phyloP scores from a whole-genome alignment of 2,113 vertebrate species.

The Cyphomyrus discorhynchus region DNA sequence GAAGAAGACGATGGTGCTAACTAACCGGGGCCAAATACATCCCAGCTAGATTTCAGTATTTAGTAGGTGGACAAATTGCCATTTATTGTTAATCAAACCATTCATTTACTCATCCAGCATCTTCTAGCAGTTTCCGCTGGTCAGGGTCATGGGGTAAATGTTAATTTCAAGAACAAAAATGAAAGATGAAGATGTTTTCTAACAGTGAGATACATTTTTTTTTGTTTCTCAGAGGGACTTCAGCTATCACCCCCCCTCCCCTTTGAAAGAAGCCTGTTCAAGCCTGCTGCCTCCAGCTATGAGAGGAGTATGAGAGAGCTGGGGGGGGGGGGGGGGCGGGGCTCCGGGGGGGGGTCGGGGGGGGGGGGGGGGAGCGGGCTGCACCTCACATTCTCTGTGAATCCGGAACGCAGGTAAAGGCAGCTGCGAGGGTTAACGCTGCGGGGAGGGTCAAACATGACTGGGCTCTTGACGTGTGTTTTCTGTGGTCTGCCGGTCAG shows the following conservation, averaged over 20 bases:
- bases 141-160: background rate
- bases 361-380: background rate
- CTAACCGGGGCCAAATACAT: background rate
- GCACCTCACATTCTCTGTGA: slow-evolving; percentile 33
- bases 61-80: background rate
- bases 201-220: background rate
- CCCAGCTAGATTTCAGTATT: background rate
- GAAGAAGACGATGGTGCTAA: background rate
- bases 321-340: too few species aligned
- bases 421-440: background rate
- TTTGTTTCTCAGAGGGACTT: background rate
- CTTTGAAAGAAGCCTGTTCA: too few species aligned
- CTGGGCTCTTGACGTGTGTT: background rate
- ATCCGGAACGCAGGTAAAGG: slow-evolving; percentile 46
- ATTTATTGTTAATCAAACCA: background rate
- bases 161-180: background rate
- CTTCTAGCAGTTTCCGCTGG: background rate
- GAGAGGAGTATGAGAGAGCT: too few species aligned
- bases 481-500: background rate
- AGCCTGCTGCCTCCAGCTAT: too few species aligned
- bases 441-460: background rate
- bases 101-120: background rate
- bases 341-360: background rate
- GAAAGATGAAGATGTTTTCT: background rate
- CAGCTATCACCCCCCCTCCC: background rate